Conservation (phyloP, 2,797 vertebrate species). For the Melanogrammus aeglefinus region DNA sequence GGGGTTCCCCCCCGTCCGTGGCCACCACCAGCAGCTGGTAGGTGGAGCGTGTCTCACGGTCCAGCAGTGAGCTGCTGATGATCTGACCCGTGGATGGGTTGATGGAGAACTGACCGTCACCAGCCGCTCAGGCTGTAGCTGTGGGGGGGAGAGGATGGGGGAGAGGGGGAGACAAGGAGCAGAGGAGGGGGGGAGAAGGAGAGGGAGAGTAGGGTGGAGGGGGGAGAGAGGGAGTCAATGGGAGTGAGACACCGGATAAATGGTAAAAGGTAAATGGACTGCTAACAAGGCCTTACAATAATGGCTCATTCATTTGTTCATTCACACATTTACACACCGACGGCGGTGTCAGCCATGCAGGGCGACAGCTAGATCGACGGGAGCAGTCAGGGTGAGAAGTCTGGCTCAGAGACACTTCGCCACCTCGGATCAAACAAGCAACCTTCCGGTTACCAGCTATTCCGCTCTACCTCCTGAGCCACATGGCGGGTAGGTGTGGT, state of each 20-base stretch:
- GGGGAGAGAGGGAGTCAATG: neutral
- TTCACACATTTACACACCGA: too few species aligned
- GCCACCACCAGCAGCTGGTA: conserved; percentile 92
- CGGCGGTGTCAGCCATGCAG: too few species aligned
- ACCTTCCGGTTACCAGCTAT: too few species aligned
- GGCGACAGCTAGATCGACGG: too few species aligned
- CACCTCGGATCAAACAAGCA: too few species aligned
- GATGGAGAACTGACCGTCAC: conserved; percentile 92
- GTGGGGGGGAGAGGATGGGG: conserved; percentile 20
- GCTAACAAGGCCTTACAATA: too few species aligned
- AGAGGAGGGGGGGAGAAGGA: neutral
- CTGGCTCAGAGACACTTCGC: too few species aligned
- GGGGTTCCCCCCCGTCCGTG: conserved; percentile 83
- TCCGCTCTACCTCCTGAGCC: too few species aligned
- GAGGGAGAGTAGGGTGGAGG: neutral
- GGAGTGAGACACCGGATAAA: neutral
- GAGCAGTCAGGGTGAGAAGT: too few species aligned
- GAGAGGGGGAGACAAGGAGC: neutral
- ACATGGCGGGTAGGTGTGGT: neutral
- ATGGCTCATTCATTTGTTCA: too few species aligned
- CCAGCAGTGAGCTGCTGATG: conserved; percentile 91
- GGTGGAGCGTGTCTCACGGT: conserved; percentile 83
- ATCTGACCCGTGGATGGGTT: conserved; percentile 97
- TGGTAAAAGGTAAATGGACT: too few species aligned
- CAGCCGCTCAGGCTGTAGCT: conserved; percentile 91